Base-by-base conservation (phyloP, 2,797 vertebrate species). In the Muraenolepis orangiensis region DNA sequence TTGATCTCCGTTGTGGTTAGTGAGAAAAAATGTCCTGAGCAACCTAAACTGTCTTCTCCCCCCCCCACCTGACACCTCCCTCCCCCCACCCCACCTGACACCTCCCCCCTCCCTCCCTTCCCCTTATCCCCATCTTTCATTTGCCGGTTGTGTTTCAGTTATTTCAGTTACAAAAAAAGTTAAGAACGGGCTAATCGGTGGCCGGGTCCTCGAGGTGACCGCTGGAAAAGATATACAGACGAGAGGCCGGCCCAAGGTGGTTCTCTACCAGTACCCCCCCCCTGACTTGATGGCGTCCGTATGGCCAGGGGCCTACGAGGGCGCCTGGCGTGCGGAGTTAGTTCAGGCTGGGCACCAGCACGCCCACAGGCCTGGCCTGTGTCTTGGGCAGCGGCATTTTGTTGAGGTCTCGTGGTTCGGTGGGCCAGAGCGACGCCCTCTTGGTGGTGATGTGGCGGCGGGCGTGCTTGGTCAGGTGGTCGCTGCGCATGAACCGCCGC, bases 401-500 rank as follows among this genome's bases (percentile, higher is more conserved):
- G 89, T 86, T 92, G 81, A 95, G 91, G 71, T 93, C 95, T 69
- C 93, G 93, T 20, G 91, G 91, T 76, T 96, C 95, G 0, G 91
- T 7, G 70, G 95, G 94, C 97, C 97, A 98, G 12, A 93, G 87
- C 0, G 96, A 90, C 1, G 94, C 76, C 84, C 96, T 95, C 89
- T 96, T 98, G 71, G 96, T 86, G 64, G 93, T 93, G 93, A 94
- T 92, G 86, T 99, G 98, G 18, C 97, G 95, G 0, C 96, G 95
- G 10, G 97, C 93, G 1, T 99, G 98, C 87, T 99, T 99, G 0
- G 96, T 98, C 90, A 99, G 74, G 93, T 99, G 98, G 78, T 99
- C 98, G 0, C 98, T 99, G 88, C 98, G 94, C 98, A 99, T 98
- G 91, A 99, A 99, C 72, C 97, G 96, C 0, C 97, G 95, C 18